Conservation (phyloP, 1,140 invertebrate species). For the Drosophila ironensis region DNA sequence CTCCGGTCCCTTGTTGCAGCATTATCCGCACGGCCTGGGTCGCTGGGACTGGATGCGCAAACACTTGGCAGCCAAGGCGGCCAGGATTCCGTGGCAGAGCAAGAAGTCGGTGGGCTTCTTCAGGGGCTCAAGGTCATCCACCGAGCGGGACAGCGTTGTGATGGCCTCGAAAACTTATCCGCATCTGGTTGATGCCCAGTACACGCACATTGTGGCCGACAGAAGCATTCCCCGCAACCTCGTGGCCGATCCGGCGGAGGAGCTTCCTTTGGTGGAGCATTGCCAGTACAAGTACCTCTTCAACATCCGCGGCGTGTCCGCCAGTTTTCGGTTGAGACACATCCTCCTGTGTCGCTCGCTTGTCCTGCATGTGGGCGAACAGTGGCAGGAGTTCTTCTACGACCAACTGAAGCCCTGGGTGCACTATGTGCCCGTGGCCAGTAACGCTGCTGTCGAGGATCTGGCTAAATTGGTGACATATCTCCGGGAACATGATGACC, state of each 20-base stretch:
- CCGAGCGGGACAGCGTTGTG: constrained; percentile 94
- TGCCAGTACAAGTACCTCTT: constrained; percentile 97
- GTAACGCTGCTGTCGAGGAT: constrained; percentile 86
- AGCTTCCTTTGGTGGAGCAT: constrained; percentile 95
- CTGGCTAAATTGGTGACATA: constrained; percentile 89
- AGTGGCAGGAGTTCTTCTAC: constrained; percentile 98
- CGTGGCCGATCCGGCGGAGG: constrained; percentile 89
- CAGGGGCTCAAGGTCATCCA: constrained; percentile 94
- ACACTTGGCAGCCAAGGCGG: constrained; percentile 86
- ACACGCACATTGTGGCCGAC: constrained; percentile 97
- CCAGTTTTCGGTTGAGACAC: constrained; percentile 97
- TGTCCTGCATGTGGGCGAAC: constrained; percentile 97
- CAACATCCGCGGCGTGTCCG: constrained; percentile 97
- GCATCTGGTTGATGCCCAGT: constrained; percentile 93
- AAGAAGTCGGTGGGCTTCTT: constrained; percentile 93
- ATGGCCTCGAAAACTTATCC: constrained; percentile 90
- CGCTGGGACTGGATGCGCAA: constrained; percentile 93
- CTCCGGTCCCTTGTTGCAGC: constrained; percentile 93
- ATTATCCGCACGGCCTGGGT: constrained; percentile 96
- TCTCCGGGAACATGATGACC: constrained; percentile 89
- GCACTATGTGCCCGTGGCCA: constrained; percentile 95
- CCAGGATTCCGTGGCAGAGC: constrained; percentile 89
- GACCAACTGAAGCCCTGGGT: constrained; percentile 95
- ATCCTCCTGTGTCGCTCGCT: constrained; percentile 95
- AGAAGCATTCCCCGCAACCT: constrained; percentile 96